Conservation (phyloP, 2,888 invertebrate genomes). For the Brachyptera putata region DNA sequence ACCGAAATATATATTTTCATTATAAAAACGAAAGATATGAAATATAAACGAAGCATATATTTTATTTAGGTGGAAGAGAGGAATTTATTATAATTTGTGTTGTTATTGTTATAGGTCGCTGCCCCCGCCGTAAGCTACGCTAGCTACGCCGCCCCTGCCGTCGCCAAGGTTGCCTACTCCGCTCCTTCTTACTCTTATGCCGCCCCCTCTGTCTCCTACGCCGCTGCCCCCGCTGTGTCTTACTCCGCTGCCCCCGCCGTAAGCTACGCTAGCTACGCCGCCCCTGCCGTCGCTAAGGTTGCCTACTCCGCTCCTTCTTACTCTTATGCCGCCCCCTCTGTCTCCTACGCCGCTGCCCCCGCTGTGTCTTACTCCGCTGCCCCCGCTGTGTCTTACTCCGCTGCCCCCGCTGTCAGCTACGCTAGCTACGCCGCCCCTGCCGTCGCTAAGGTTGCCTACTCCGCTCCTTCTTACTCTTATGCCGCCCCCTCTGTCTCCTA, state of each 20-base stretch:
- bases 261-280: slow-evolving; percentile 24
- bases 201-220: slow-evolving; percentile 17
- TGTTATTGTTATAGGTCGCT: slow-evolving; percentile 4
- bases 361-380: slow-evolving; percentile 11
- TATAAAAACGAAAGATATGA: too few species aligned
- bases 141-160: slow-evolving; percentile 25
- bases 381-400: slow-evolving; percentile 3
- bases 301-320: slow-evolving; percentile 17
- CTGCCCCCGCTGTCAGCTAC: slow-evolving; percentile 6
- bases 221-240: slow-evolving; percentile 24
- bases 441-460: slow-evolving; percentile 25
- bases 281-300: slow-evolving; percentile 6
- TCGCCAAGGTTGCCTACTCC: slow-evolving; percentile 23
- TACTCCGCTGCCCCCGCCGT: slow-evolving; percentile 28
- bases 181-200: slow-evolving; percentile 17
- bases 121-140: slow-evolving; percentile 21
- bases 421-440: slow-evolving; percentile 17
- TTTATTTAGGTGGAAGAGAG: background rate
- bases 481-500: slow-evolving; percentile 7
- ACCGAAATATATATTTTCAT: too few species aligned
- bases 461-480: slow-evolving; percentile 18
- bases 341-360: slow-evolving; percentile 7
- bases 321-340: slow-evolving; percentile 10
- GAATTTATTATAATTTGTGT: background rate
- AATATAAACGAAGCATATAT: background rate